Conservation (phyloP, 2,888 invertebrate species). For the Netelia inedita region DNA sequence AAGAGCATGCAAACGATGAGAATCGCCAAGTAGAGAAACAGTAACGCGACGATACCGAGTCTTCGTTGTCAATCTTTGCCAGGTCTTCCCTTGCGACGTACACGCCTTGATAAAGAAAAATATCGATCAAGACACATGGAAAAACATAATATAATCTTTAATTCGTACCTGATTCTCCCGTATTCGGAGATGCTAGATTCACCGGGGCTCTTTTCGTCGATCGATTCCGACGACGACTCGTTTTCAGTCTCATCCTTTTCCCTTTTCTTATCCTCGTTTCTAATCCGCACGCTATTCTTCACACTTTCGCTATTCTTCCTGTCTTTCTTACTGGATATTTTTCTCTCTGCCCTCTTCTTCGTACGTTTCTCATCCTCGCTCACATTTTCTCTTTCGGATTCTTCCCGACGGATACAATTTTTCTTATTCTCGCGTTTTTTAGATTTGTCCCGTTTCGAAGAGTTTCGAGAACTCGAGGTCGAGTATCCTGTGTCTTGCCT, state of each 20-base stretch:
- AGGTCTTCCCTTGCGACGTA: slow-evolving; percentile 78
- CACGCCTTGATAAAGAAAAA: slow-evolving; percentile 73
- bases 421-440: slow-evolving; percentile 75
- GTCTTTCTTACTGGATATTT: slow-evolving; percentile 64
- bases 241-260: slow-evolving; percentile 74
- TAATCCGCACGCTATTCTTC: slow-evolving; percentile 54
- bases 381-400: slow-evolving; percentile 68
- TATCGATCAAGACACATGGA: slow-evolving; percentile 10
- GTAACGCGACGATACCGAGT: slow-evolving; percentile 87
- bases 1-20: slow-evolving; percentile 86
- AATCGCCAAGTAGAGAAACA: slow-evolving; percentile 87
- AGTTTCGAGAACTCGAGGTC: slow-evolving; percentile 88
- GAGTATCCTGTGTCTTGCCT: slow-evolving; percentile 90
- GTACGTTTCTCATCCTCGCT: slow-evolving; percentile 71
- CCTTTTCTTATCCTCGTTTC: slow-evolving; percentile 75
- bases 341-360: slow-evolving; percentile 67
- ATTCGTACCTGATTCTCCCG: slow-evolving; percentile 74
- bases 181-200: slow-evolving; percentile 76
- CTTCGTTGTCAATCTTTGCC: slow-evolving; percentile 87
- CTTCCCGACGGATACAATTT: slow-evolving; percentile 72
- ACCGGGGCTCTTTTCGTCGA: slow-evolving; percentile 71
- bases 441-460: slow-evolving; percentile 80
- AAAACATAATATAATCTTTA: neutral
- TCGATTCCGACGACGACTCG: slow-evolving; percentile 73
- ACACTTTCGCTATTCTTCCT: slow-evolving; percentile 63